These are phyloP conservation scores for Shinisaurus crocodilurus DNA, from an alignment of 2,113 vertebrate genomes.

Conservation along the genomic window DNA sequence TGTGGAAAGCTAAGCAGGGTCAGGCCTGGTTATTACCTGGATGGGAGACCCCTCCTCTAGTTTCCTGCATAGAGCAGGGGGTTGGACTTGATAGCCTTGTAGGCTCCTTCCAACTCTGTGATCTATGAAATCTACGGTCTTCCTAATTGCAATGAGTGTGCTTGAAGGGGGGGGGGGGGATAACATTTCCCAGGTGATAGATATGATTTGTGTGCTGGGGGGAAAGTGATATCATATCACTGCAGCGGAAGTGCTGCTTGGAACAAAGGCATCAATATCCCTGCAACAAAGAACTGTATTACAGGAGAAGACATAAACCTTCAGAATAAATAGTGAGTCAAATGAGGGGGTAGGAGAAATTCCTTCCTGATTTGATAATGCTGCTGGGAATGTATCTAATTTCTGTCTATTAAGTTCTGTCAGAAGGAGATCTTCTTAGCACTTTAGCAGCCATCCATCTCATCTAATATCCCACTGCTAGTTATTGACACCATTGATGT, in stretches of 20 bases:
- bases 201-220: neutral
- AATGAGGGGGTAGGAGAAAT: neutral
- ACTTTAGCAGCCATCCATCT: neutral
- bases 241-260: neutral
- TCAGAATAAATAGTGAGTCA: conserved; percentile 1
- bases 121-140: neutral
- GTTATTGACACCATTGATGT: neutral
- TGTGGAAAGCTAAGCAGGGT: no score
- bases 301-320: neutral
- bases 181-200: neutral
- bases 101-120: no score
- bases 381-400: neutral
- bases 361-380: conserved; percentile 5
- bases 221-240: neutral
- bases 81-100: no score
- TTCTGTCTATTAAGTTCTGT: neutral
- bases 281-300: neutral
- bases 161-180: neutral
- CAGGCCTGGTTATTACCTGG: no score
- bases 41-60: no score
- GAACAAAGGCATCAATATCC: neutral
- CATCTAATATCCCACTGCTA: neutral
- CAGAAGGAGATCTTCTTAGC: neutral
- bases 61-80: no score
- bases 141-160: neutral